These are phyloP conservation scores for Plutomurus gul DNA, from an alignment of 1,140 invertebrate genomes.

Conservation along the genomic window DNA sequence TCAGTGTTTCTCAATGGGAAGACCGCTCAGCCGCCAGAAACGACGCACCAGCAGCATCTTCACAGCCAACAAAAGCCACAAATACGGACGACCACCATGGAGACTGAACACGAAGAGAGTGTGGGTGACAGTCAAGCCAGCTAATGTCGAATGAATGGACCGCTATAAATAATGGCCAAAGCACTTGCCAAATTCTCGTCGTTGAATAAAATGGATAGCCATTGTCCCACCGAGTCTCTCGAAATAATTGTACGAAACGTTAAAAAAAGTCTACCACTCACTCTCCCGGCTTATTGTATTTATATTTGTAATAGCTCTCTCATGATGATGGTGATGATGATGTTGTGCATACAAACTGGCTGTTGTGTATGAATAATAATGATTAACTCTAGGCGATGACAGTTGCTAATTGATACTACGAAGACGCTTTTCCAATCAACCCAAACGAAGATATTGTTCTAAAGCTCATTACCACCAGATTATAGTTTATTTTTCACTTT, in stretches of 20 bases:
- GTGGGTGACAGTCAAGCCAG: constrained; percentile 28
- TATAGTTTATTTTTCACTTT: too few relatives aligned
- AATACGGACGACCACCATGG: constrained; percentile 19
- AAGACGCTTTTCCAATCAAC: too few relatives aligned
- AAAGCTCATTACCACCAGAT: too few relatives aligned
- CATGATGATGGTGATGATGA: too few relatives aligned
- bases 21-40: neutral
- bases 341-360: too few relatives aligned
- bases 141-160: constrained; percentile 25
- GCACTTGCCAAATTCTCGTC: neutral
- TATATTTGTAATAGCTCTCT: too few relatives aligned
- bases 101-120: constrained; percentile 30
- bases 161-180: neutral
- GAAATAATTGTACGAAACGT: neutral
- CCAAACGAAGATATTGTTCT: too few relatives aligned
- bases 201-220: neutral
- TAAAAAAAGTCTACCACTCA: neutral
- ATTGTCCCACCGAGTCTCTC: neutral
- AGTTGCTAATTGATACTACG: too few relatives aligned
- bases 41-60: neutral
- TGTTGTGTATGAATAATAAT: too few relatives aligned
- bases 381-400: too few relatives aligned
- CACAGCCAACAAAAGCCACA: neutral
- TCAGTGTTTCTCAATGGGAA: constrained; percentile 16
- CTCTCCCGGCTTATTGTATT: too few relatives aligned